Evolutionary conservation across 2,888 invertebrate species (phyloP).

Genomic region (Mactromeris polynyma): DNA sequence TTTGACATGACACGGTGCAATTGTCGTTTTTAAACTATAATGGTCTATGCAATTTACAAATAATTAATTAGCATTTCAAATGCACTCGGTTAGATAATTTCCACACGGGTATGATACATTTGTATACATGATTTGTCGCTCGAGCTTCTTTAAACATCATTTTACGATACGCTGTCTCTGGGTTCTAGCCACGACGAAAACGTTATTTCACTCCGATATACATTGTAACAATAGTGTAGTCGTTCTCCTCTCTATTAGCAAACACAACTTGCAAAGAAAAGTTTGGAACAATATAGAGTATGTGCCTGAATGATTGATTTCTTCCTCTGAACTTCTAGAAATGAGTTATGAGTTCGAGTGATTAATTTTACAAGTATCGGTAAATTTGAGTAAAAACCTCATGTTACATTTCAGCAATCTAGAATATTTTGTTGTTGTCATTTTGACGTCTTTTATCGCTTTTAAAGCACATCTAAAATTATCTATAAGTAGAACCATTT

Average conservation of each 20-base stretch:
- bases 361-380: not conserved
- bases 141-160: too few species aligned
- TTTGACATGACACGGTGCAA: too few species aligned
- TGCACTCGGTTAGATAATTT: too few species aligned
- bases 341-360: conserved; percentile 10
- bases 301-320: not conserved
- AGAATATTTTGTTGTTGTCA: not conserved
- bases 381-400: not conserved
- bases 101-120: too few species aligned
- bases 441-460: not conserved
- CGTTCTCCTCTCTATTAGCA: not conserved
- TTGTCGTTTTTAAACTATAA: too few species aligned
- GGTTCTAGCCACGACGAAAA: not conserved
- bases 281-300: not conserved
- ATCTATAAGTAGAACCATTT: too few species aligned
- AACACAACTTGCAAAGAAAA: not conserved
- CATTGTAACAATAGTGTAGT: not conserved
- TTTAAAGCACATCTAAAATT: too few species aligned
- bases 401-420: not conserved
- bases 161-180: too few species aligned
- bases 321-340: not conserved
- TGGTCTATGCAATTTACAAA: too few species aligned
- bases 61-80: too few species aligned
- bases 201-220: not conserved
- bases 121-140: too few species aligned